Evolutionary conservation across 2,113 vertebrate species (phyloP).

Genomic region (Colaptes auratus): DNA sequence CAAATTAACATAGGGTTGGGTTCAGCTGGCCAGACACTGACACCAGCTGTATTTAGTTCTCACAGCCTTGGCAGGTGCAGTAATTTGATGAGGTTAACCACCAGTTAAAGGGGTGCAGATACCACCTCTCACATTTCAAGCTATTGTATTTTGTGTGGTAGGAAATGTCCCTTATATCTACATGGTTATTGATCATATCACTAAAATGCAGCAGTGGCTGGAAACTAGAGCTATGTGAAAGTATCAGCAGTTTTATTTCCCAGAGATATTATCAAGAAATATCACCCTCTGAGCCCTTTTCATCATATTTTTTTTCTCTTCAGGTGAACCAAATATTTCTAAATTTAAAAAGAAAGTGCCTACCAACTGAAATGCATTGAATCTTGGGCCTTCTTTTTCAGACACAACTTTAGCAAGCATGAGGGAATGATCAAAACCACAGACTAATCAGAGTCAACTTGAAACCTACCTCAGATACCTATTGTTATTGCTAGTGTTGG

Average conservation of each 20-base stretch:
- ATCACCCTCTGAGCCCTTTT: background rate
- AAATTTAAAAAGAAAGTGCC: background rate
- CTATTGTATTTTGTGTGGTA: conserved; percentile 64
- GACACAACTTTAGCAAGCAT: background rate
- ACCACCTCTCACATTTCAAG: conserved; percentile 45
- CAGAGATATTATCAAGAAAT: conserved; percentile 27
- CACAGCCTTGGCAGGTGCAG: conserved; percentile 67
- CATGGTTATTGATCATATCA: conserved; percentile 67
- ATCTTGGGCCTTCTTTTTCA: background rate
- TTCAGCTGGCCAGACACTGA: conserved; percentile 44
- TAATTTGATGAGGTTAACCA: conserved; percentile 64
- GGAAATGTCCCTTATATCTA: conserved; percentile 55
- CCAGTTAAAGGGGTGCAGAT: conserved; percentile 50
- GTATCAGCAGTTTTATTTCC: conserved; percentile 18
- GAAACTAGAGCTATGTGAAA: conserved; percentile 45
- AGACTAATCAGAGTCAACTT: background rate
- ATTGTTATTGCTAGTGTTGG: background rate
- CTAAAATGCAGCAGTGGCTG: conserved; percentile 53
- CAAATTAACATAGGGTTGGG: conserved; percentile 37
- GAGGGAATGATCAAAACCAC: background rate
- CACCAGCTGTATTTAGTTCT: conserved; percentile 68
- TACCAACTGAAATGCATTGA: background rate
- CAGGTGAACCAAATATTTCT: background rate
- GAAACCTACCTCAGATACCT: background rate
- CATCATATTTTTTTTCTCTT: background rate